Conservation (phyloP, 2,797 vertebrate genomes). For the Periparus ater region DNA sequence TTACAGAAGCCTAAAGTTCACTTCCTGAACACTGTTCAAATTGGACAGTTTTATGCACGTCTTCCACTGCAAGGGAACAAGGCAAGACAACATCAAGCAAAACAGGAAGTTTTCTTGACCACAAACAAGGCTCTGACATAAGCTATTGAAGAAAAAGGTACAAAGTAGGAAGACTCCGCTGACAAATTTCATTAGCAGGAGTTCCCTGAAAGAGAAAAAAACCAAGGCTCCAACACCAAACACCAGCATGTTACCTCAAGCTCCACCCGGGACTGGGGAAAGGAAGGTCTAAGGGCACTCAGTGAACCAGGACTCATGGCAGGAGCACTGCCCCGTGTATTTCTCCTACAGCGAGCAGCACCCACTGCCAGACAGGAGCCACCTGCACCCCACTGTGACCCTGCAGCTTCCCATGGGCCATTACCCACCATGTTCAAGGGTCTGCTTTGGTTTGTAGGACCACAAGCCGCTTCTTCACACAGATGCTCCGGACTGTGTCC, state of each 20-base stretch:
- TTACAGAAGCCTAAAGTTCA: neutral
- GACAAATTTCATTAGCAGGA: neutral
- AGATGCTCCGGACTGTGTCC: neutral
- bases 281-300: neutral
- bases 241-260: neutral
- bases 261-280: neutral
- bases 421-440: neutral
- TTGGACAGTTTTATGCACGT: neutral
- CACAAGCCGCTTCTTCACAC: too few relatives aligned
- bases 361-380: fast-evolving
- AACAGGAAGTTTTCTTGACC: slow-evolving; percentile 8
- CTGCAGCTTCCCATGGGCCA: fast-evolving
- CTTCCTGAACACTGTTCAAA: neutral
- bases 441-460: fast-evolving
- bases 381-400: fast-evolving
- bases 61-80: fast-evolving
- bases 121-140: neutral
- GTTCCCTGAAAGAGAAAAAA: neutral
- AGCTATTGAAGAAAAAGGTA: neutral
- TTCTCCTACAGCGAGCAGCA: neutral
- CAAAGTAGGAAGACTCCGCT: neutral
- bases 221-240: neutral
- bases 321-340: neutral
- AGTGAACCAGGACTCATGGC: fast-evolving
- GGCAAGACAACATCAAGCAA: neutral